Conservation (phyloP, 2,797 vertebrate species). For the Cetoscarus ocellatus region DNA sequence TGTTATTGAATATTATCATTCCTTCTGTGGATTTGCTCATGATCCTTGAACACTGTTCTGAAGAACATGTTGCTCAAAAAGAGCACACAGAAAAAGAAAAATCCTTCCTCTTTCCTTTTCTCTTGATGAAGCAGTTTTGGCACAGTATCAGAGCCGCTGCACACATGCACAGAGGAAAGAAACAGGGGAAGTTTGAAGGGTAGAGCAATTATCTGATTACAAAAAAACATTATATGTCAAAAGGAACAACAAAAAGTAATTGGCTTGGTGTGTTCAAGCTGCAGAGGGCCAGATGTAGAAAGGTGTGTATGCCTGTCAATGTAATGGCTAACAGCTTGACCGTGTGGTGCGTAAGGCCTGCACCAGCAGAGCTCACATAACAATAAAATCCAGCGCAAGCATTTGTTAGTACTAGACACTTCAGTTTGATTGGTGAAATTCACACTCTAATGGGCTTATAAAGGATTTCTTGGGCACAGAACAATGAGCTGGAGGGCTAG, state of each 20-base stretch:
- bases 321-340: conserved; percentile 83
- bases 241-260: conserved; percentile 83
- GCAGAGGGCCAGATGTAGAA: conserved; percentile 77
- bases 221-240: conserved; percentile 84
- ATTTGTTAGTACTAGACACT: conserved; percentile 78
- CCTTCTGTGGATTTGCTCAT: conserved; percentile 44
- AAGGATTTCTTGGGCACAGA: conserved; percentile 80
- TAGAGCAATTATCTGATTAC: conserved; percentile 83
- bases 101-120: conserved; percentile 8
- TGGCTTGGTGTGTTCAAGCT: conserved; percentile 68
- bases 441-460: conserved; percentile 84
- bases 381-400: conserved; percentile 75
- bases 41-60: conserved; percentile 31
- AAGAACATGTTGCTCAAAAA: conserved; percentile 46
- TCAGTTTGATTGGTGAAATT: conserved; percentile 82
- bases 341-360: conserved; percentile 66
- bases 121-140: conserved; percentile 61
- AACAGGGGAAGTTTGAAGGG: conserved; percentile 69
- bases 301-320: conserved; percentile 75
- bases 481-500: conserved; percentile 79
- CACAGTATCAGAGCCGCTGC: conserved; percentile 43
- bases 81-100: conserved; percentile 4
- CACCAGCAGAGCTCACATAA: conserved; percentile 67
- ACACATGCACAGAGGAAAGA: conserved; percentile 34
- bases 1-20: background rate